phyloP scores from a whole-genome alignment of 2,113 vertebrate species.

The Nycticorax nycticorax region DNA sequence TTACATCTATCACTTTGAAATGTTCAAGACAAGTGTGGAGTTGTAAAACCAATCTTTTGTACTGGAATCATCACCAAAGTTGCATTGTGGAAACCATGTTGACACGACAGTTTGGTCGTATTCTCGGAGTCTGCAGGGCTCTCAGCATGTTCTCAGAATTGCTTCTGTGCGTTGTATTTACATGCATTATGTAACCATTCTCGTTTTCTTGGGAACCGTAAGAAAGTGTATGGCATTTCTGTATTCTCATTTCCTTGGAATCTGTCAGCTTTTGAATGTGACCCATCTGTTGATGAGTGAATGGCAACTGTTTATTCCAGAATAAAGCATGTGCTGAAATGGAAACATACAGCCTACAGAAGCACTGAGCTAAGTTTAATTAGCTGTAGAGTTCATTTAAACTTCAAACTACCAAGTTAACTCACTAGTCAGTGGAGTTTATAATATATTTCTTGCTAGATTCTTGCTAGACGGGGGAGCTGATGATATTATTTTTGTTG shows the following conservation, averaged over 20 bases:
- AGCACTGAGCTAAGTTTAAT: slow-evolving; percentile 23
- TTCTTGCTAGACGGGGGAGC: slow-evolving; percentile 6
- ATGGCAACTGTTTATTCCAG: slow-evolving; percentile 28
- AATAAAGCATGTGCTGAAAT: slow-evolving; percentile 5
- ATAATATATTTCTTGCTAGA: neutral
- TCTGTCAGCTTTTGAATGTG: neutral
- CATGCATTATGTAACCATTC: neutral
- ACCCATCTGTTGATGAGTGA: slow-evolving; percentile 38
- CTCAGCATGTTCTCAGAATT: neutral
- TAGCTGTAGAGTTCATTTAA: slow-evolving; percentile 27
- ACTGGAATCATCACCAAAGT: neutral
- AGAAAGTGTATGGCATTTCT: neutral
- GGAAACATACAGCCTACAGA: neutral
- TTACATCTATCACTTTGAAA: slow-evolving; percentile 24
- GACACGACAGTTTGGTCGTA: neutral
- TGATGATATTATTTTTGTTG: neutral
- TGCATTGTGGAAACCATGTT: neutral
- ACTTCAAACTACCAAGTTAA: slow-evolving; percentile 28
- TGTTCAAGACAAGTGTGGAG: neutral
- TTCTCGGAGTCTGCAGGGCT: neutral
- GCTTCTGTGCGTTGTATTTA: neutral
- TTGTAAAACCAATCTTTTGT: neutral
- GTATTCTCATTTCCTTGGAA: neutral
- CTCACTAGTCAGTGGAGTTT: neutral
- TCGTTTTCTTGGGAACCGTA: neutral